Evolutionary conservation across 92 coral and sea anemone genomes (phyloP).

Genomic region (Heteractis magnifica): DNA sequence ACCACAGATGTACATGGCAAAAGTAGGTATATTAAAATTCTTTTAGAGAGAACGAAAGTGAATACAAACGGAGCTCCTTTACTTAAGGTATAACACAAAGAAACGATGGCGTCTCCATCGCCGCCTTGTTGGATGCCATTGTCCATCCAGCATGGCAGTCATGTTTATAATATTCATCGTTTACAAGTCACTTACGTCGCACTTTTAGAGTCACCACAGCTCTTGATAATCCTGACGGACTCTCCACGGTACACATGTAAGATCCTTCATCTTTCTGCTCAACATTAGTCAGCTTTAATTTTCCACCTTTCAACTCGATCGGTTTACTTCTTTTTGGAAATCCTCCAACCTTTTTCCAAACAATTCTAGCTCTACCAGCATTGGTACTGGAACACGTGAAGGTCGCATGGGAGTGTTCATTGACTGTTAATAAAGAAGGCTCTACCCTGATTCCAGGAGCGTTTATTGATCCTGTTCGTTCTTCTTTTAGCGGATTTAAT

Average conservation of each 20-base stretch:
- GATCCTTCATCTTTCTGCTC: constrained; percentile 30
- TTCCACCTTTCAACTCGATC: constrained; percentile 34
- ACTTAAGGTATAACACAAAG: no score
- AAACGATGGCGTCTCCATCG: neutral
- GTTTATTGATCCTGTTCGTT: constrained; percentile 35
- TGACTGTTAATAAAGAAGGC: constrained; percentile 44
- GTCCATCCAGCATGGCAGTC: neutral
- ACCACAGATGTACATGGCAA: neutral
- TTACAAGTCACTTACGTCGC: constrained; percentile 30
- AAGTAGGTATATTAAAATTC: no score
- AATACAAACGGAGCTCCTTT: no score
- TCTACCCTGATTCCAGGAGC: constrained; percentile 49
- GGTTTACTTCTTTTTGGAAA: constrained; percentile 27
- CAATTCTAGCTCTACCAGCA: constrained; percentile 40
- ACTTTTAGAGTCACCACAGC: constrained; percentile 50
- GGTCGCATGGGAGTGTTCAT: constrained; percentile 49
- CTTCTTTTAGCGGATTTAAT: constrained; percentile 1
- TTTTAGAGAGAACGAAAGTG: no score
- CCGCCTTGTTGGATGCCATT: neutral
- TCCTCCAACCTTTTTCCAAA: constrained; percentile 50
- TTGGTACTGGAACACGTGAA: constrained; percentile 45
- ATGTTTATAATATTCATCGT: neutral
- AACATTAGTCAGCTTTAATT: constrained; percentile 38
- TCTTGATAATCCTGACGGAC: constrained; percentile 45
- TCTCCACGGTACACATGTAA: constrained; percentile 59